Evolutionary conservation across 2,888 invertebrate genomes (phyloP).

Genomic region (Torymus tubicola): DNA sequence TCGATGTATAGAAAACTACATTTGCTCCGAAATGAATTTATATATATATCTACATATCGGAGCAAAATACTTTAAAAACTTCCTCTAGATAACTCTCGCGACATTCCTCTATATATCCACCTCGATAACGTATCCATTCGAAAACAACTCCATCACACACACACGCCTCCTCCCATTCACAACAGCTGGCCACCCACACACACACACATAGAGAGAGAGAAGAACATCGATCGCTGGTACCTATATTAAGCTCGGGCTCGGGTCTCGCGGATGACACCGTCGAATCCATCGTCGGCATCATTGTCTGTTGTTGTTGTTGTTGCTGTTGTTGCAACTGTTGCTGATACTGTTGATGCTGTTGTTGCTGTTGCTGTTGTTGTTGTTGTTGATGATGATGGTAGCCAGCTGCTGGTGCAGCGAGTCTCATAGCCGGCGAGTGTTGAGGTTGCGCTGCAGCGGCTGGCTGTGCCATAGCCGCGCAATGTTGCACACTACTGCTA

Average conservation of each 20-base stretch:
- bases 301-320: slow-evolving; percentile 57
- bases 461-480: slow-evolving; percentile 66
- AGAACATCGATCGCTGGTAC: slow-evolving; percentile 74
- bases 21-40: too few species aligned
- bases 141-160: too few species aligned
- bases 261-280: slow-evolving; percentile 76
- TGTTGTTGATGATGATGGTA: slow-evolving; percentile 40
- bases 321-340: slow-evolving; percentile 8
- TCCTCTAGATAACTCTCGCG: too few species aligned
- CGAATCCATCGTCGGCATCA: slow-evolving; percentile 75
- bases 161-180: too few species aligned
- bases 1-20: too few species aligned
- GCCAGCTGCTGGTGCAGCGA: slow-evolving; percentile 68
- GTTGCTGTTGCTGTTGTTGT: slow-evolving; percentile 74
- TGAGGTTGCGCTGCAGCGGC: slow-evolving; percentile 66
- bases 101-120: too few species aligned
- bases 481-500: slow-evolving; percentile 80
- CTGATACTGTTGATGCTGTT: slow-evolving; percentile 63
- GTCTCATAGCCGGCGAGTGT: slow-evolving; percentile 76
- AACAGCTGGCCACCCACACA: too few species aligned
- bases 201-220: not conserved
- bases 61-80: too few species aligned
- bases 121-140: too few species aligned
- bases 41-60: too few species aligned
- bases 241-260: slow-evolving; percentile 86